phyloP scores from a whole-genome alignment of 2,888 invertebrate species.

The Galerucella calmariensis region DNA sequence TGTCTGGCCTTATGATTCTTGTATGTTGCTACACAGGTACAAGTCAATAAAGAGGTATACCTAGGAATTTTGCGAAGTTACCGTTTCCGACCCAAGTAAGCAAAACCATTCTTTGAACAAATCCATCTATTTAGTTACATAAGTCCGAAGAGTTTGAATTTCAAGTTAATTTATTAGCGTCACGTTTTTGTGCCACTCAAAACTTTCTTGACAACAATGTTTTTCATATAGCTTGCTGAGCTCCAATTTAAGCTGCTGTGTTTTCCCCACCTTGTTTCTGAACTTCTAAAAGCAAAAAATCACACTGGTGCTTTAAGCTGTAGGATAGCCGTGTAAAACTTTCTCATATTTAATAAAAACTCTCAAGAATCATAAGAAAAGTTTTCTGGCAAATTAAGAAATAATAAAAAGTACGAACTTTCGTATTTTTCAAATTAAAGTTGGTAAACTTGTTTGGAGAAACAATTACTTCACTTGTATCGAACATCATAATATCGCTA shows the following conservation, averaged over 20 bases:
- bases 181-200: neutral
- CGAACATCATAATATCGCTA: neutral
- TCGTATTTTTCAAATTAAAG: slow-evolving; percentile 7
- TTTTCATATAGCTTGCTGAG: neutral
- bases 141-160: neutral
- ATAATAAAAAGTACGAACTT: neutral
- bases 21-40: too few species aligned
- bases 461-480: neutral
- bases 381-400: slow-evolving; percentile 3
- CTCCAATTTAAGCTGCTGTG: neutral
- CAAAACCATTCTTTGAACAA: neutral
- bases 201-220: neutral
- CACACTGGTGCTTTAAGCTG: neutral
- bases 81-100: too few species aligned
- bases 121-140: neutral
- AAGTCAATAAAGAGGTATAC: too few species aligned
- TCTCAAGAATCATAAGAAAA: slow-evolving; percentile 4
- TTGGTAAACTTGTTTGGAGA: neutral
- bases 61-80: too few species aligned
- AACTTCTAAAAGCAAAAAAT: neutral
- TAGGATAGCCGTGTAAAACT: neutral
- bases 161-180: neutral
- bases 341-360: slow-evolving; percentile 6
- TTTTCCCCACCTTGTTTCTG: neutral
- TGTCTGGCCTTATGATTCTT: too few species aligned